A percentile compares a stretch with the other conserved stretches of the same genome.
Evolutionary conservation across 1,140 invertebrate genomes (phyloP).

Genomic region (Solenopsis fugax): DNA sequence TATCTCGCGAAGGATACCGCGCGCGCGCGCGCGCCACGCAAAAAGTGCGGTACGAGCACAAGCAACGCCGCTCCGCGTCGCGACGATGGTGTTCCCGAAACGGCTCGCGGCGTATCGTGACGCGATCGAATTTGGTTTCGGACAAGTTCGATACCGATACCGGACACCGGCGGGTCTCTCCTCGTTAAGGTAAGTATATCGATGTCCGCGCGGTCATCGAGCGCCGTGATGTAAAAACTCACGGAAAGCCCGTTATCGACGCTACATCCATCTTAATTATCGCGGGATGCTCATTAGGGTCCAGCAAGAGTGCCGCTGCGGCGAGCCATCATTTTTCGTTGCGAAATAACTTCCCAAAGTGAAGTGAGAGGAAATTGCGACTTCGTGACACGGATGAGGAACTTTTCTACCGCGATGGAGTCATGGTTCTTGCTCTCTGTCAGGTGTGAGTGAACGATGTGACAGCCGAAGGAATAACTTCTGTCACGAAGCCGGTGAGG

Average conservation of each 20-base stretch:
- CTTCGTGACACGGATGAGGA: slow-evolving; percentile 48
- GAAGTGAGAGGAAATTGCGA: slow-evolving; percentile 49
- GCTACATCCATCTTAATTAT: slow-evolving; percentile 28
- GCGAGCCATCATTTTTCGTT: slow-evolving; percentile 13
- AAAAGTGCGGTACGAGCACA: background rate
- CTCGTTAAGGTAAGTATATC: slow-evolving; percentile 32
- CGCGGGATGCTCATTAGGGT: background rate
- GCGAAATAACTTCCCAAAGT: slow-evolving; percentile 42
- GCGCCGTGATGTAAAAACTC: background rate
- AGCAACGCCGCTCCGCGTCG: background rate
- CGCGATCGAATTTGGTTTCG: slow-evolving; percentile 32
- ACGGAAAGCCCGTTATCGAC: background rate
- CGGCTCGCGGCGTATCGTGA: background rate
- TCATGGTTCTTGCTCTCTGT: slow-evolving; percentile 59
- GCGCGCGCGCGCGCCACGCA: background rate
- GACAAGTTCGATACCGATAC: background rate
- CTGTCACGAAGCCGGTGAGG: slow-evolving; percentile 45
- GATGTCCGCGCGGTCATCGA: slow-evolving; percentile 14
- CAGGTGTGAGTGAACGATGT: slow-evolving; percentile 65
- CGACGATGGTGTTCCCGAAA: slow-evolving; percentile 4
- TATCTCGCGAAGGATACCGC: slow-evolving; percentile 40
- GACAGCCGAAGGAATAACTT: slow-evolving; percentile 71
- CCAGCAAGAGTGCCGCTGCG: background rate
- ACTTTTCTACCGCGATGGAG: slow-evolving; percentile 41
- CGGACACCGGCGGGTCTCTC: background rate